These are phyloP conservation scores for Clarias pachynema DNA, from an alignment of 2,797 vertebrate species.

Conservation along the genomic window DNA sequence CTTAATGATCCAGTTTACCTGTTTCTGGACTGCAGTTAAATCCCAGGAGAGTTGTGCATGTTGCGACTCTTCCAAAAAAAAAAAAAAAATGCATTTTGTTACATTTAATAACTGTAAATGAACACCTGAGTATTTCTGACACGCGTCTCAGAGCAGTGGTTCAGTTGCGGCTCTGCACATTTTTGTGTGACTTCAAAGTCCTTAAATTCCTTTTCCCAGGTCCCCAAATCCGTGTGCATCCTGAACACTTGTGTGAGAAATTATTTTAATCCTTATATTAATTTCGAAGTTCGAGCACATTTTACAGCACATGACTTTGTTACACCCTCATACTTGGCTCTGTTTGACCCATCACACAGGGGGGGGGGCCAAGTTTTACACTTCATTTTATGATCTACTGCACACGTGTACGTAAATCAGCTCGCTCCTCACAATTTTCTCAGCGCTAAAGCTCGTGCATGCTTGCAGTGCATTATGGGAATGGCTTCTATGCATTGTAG, in stretches of 20 bases:
- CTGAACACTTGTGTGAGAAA: background rate
- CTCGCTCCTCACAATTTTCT: background rate
- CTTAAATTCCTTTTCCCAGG: background rate
- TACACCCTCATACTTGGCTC: no score
- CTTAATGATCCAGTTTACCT: background rate
- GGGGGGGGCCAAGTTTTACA: background rate
- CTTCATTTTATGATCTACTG: background rate
- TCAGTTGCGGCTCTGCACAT: background rate
- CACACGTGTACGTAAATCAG: background rate
- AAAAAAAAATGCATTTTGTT: background rate
- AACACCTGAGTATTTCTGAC: background rate
- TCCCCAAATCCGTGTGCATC: background rate
- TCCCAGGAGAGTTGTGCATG: background rate
- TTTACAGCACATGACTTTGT: background rate
- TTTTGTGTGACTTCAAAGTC: background rate
- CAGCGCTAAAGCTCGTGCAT: background rate
- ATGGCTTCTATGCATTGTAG: slow-evolving; percentile 20
- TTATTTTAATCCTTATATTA: background rate
- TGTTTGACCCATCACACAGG: background rate
- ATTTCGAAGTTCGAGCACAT: background rate
- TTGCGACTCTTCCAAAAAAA: background rate
- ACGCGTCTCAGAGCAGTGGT: slow-evolving; percentile 12
- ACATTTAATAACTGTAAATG: slow-evolving; percentile 7
- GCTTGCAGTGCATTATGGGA: slow-evolving; percentile 5
- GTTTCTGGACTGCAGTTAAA: background rate